Conservation (phyloP, 2,888 invertebrate genomes). For the Drosophila atroscutellata region DNA sequence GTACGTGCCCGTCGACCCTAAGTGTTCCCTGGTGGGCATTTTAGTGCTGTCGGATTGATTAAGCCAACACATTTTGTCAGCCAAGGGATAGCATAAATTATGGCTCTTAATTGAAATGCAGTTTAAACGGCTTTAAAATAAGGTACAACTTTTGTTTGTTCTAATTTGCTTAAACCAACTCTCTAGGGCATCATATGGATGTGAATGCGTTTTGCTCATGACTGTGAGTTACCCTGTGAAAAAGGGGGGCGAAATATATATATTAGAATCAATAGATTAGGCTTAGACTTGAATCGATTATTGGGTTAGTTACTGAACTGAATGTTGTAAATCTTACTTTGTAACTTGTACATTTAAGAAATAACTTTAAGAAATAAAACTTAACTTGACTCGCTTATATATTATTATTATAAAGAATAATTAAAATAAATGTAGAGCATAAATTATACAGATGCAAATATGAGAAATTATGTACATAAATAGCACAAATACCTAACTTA, state of each 20-base stretch:
- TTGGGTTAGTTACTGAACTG: not conserved
- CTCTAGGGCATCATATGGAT: not conserved
- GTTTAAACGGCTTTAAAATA: constrained; percentile 2
- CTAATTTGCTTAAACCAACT: not conserved
- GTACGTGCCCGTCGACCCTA: constrained; percentile 47
- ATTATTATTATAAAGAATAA: no score
- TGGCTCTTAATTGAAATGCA: constrained; percentile 37
- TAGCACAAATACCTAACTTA: not conserved
- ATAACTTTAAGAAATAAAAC: not conserved
- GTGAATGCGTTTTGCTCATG: not conserved
- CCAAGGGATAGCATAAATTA: constrained; percentile 33
- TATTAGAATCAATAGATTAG: not conserved
- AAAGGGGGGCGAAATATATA: not conserved
- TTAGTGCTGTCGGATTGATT: constrained; percentile 53
- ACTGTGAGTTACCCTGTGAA: not conserved
- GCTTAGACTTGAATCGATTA: not conserved
- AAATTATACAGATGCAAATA: not conserved
- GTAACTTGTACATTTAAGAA: no score
- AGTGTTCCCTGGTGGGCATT: constrained; percentile 59
- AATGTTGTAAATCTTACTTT: not conserved
- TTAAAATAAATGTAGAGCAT: not conserved
- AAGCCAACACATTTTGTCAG: constrained; percentile 27
- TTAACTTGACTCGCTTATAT: not conserved
- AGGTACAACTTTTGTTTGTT: not conserved
- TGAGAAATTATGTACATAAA: not conserved